A percentile compares a stretch with the other conserved stretches of the same genome.
Conservation (phyloP, 2,797 vertebrate species). For the Eupleurogrammus muticus region DNA sequence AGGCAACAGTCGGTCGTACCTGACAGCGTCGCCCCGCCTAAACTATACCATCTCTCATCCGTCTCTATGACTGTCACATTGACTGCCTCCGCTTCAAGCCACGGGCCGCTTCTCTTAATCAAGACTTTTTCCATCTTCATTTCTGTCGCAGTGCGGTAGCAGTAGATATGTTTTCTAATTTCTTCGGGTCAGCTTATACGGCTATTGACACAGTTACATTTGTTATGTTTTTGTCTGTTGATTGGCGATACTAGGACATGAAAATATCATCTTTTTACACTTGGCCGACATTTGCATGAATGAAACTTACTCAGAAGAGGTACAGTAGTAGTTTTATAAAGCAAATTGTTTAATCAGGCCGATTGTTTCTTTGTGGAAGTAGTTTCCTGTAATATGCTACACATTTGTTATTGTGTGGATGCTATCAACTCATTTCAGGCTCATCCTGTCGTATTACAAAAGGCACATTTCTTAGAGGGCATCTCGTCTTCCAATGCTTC, state of each 20-base stretch:
- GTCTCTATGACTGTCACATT: too few relatives aligned
- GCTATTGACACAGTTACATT: neutral
- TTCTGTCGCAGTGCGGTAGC: neutral
- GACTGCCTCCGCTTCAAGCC: too few relatives aligned
- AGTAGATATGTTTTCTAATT: neutral
- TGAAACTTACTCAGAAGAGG: neutral
- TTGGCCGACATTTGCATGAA: neutral
- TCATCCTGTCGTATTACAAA: neutral
- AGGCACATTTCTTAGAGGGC: constrained; percentile 22
- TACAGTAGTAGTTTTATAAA: too few relatives aligned
- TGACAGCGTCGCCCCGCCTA: too few relatives aligned
- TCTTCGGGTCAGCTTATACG: neutral
- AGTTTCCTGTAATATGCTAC: neutral
- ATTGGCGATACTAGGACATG: neutral
- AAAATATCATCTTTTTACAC: neutral
- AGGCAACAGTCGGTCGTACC: too few relatives aligned
- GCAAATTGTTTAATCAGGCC: neutral
- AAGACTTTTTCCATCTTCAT: neutral
- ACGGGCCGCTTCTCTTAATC: too few relatives aligned
- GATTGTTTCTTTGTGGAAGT: neutral
- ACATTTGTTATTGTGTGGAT: neutral
- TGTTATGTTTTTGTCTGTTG: neutral
- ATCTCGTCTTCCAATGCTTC: neutral
- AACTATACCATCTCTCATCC: too few relatives aligned
- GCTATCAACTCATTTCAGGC: too few relatives aligned